Evolutionary conservation across 2,797 vertebrate genomes (phyloP).

Genomic region (Morus bassanus): DNA sequence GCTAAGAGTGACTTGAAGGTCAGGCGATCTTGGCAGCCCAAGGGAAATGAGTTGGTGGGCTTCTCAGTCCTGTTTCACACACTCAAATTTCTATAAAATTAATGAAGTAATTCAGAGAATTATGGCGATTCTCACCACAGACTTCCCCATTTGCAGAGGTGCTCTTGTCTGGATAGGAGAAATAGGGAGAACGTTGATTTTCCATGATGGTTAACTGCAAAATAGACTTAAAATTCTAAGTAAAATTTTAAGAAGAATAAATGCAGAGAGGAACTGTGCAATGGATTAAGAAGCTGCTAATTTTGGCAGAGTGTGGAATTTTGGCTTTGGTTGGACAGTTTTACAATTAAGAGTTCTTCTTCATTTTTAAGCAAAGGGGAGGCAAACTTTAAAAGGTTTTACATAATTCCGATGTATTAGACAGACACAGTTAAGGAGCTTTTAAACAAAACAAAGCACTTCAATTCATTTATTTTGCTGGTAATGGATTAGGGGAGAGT

Average conservation of each 20-base stretch:
- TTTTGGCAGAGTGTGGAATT: background rate
- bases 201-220: background rate
- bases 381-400: slow-evolving; percentile 27
- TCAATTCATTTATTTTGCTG: background rate
- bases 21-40: background rate
- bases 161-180: background rate
- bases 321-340: slow-evolving; percentile 28
- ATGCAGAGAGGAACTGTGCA: background rate
- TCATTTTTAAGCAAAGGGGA: background rate
- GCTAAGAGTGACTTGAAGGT: background rate
- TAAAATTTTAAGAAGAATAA: background rate
- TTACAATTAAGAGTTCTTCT: slow-evolving; percentile 25
- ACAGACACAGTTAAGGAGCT: background rate
- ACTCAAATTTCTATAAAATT: background rate
- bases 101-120: background rate
- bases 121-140: background rate
- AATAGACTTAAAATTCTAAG: background rate
- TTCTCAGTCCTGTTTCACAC: background rate
- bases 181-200: background rate
- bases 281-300: slow-evolving; percentile 17
- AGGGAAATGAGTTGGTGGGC: background rate
- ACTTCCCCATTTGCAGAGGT: fast-evolving
- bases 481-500: slow-evolving; percentile 14
- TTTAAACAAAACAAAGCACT: background rate
- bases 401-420: background rate